Conservation (phyloP, 2,888 invertebrate genomes). For the Baccha elongata region DNA sequence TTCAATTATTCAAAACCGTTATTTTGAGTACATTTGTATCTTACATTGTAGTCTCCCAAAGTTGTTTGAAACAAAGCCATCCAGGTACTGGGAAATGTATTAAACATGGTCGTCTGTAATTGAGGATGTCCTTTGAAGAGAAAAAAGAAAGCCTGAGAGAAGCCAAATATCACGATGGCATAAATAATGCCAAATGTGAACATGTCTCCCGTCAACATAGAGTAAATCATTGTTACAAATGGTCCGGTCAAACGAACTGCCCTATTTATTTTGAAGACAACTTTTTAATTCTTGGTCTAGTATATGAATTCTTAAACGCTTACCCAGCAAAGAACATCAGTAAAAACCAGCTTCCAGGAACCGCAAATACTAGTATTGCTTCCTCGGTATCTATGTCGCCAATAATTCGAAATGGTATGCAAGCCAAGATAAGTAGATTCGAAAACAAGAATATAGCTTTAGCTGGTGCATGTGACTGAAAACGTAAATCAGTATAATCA, state of each 20-base stretch:
- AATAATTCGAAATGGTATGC: constrained; percentile 92
- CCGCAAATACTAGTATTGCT: constrained; percentile 93
- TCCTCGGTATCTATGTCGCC: constrained; percentile 92
- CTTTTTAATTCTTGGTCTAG: too few species aligned
- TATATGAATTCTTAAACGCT: constrained; percentile 69
- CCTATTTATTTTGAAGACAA: constrained; percentile 83
- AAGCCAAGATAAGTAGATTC: constrained; percentile 93
- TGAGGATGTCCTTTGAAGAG: constrained; percentile 95
- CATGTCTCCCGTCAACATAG: constrained; percentile 99
- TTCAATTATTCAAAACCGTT: not conserved
- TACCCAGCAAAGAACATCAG: constrained; percentile 99
- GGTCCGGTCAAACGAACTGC: constrained; percentile 97
- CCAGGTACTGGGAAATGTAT: constrained; percentile 95
- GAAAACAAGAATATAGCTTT: constrained; percentile 96
- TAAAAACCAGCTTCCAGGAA: constrained; percentile 98
- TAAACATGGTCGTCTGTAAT: constrained; percentile 90
- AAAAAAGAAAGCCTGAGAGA: constrained; percentile 97
- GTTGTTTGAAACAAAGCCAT: constrained; percentile 99
- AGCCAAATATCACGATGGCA: constrained; percentile 95
- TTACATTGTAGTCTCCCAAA: constrained; percentile 98
- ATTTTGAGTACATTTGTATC: constrained; percentile 75
- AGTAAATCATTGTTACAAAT: constrained; percentile 99
- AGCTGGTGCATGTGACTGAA: constrained; percentile 95
- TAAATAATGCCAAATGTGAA: constrained; percentile 99
- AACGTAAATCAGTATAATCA: constrained; percentile 70